Evolutionary conservation across 1,140 invertebrate species (phyloP).

Genomic region (Pogonomyrmex californicus): DNA sequence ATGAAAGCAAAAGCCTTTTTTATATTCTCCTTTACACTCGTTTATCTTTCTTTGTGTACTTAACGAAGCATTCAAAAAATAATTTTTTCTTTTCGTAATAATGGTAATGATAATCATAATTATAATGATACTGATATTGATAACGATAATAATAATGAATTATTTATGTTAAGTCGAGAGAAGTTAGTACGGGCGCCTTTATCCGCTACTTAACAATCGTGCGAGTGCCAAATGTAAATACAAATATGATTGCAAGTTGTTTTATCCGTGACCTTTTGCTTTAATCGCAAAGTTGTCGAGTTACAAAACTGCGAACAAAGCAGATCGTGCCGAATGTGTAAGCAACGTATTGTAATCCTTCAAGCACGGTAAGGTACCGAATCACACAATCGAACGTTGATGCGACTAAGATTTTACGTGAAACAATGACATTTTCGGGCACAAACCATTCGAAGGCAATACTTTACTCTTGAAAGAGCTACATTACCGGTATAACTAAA

Average conservation of each 20-base stretch:
- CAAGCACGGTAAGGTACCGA: background rate
- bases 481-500: background rate
- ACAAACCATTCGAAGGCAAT: background rate
- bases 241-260: constrained; percentile 9
- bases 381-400: background rate
- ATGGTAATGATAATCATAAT: background rate
- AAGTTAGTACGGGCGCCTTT: background rate
- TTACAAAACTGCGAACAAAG: constrained; percentile 36
- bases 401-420: background rate
- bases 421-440: background rate
- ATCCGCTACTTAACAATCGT: constrained; percentile 40
- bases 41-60: constrained; percentile 49
- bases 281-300: constrained; percentile 46
- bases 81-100: constrained; percentile 22
- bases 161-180: constrained; percentile 20
- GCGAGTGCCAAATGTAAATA: constrained; percentile 7
- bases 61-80: constrained; percentile 34
- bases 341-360: constrained; percentile 6
- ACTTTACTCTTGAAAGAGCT: background rate
- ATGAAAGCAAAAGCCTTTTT: background rate
- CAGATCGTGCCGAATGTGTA: background rate
- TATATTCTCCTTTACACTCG: background rate
- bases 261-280: constrained; percentile 52
- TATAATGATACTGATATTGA: background rate
- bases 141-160: constrained; percentile 12